Evolutionary conservation across 2,888 invertebrate genomes (phyloP), one percentile per base, ranked within the genome.

Genomic region (Matsumyia berberina): DNA sequence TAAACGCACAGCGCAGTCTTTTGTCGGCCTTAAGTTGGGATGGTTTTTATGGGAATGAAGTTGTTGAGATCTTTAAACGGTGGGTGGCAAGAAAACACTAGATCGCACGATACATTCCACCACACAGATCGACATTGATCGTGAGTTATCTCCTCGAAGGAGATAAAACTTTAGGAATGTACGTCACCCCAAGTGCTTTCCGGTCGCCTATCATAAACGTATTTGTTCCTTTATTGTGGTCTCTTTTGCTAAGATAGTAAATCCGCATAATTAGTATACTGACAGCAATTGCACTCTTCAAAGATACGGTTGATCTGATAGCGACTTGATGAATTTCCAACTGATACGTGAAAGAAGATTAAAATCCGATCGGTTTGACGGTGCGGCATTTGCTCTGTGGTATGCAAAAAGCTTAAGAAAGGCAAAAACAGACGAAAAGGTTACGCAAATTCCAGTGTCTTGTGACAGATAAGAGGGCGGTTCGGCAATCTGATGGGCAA

Each of bases 11-110:
- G 51, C 35, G 55, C 53, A 70, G 15, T 69, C 37, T 42, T 57
- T 66, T 72, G 77, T 31, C 77, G 64, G 69, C 46, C 17, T 69
- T 55, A 49, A 58, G 33, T 29, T 73, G 58, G 58, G 37, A 66
- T 67, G 64, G 64, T 55, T 29, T 53, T 72, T 66, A 77, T 66
- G 77, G 77, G 72, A 82, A 74, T 46, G 35, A 31, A 66, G 31
- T 72, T n/a, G 46, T 39, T 17, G 53, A 60, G 49, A 64, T 77
- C 33, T 44, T 17, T 57, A 5, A 46, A 66, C 74, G 44, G 53
- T 80, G 74, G 73, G 58, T 66, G 72, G 49, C 15, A 55, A 80
- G 4, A 24, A 24, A 24, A 24, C 24, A 24, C 24, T 4, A 24
- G 4, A 24, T 24, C 24, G 24, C n/a, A n/a, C n/a, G n/a, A n/a